Evolutionary conservation across 2,888 invertebrate genomes (phyloP).

Genomic region (Yponomeuta cagnagella): DNA sequence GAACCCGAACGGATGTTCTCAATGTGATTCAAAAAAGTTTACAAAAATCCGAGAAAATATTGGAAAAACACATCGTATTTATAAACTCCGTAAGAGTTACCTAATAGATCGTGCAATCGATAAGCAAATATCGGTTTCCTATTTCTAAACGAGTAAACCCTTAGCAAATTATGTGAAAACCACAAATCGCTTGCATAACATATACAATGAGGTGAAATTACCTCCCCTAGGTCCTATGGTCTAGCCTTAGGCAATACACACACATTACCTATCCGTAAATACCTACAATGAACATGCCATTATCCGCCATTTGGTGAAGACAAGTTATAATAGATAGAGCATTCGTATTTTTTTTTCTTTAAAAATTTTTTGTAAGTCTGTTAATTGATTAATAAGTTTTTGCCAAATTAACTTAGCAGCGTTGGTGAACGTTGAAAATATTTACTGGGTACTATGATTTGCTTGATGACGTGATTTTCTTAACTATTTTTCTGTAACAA

Average conservation of each 20-base stretch:
- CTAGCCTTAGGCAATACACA: slow-evolving; percentile 17
- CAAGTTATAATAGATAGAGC: too few relatives aligned
- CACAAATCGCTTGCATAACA: slow-evolving; percentile 11
- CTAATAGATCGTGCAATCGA: neutral
- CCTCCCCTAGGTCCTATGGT: slow-evolving; percentile 4
- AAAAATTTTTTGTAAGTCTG: too few relatives aligned
- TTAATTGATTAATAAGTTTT: too few relatives aligned
- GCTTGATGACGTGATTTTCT: too few relatives aligned
- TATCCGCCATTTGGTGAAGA: neutral
- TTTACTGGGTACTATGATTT: too few relatives aligned
- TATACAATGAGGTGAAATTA: slow-evolving; percentile 1
- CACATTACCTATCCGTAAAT: neutral
- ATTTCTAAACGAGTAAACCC: neutral
- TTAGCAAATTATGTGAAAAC: slow-evolving; percentile 13
- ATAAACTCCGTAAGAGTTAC: neutral
- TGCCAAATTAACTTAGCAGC: too few relatives aligned
- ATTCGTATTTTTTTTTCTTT: too few relatives aligned
- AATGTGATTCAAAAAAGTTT: neutral
- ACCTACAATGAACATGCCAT: neutral
- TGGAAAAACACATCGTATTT: neutral
- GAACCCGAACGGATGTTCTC: too few relatives aligned
- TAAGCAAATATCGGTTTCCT: slow-evolving; percentile 7
- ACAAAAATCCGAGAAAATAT: neutral
- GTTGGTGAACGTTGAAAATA: too few relatives aligned
- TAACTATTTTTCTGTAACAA: too few relatives aligned